Conservation (phyloP, 2,888 invertebrate genomes). For the Neelides folsomi region DNA sequence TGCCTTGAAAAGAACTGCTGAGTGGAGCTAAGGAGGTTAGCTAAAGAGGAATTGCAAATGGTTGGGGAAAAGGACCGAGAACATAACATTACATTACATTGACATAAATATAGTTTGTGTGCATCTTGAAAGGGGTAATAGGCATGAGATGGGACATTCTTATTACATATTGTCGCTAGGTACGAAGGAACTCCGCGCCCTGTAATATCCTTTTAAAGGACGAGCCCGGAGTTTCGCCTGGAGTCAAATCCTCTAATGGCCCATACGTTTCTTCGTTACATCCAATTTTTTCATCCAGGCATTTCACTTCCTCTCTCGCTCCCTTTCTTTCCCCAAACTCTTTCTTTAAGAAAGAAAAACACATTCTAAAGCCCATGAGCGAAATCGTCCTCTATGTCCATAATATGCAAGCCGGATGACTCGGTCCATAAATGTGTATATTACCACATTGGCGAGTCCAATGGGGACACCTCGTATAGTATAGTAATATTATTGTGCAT, state of each 20-base stretch:
- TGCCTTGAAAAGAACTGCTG: slow-evolving; percentile 2
- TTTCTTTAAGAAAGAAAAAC: not conserved
- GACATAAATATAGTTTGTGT: slow-evolving; percentile 2
- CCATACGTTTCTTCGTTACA: slow-evolving; percentile 25
- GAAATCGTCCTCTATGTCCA: too few relatives aligned
- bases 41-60: not conserved
- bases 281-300: slow-evolving; percentile 21
- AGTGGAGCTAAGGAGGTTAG: slow-evolving; percentile 3
- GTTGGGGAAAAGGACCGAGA: too few relatives aligned
- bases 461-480: too few relatives aligned
- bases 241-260: slow-evolving; percentile 28
- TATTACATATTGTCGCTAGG: too few relatives aligned
- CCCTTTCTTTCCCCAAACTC: not conserved
- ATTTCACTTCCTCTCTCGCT: slow-evolving; percentile 12
- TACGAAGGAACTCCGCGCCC: not conserved
- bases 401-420: too few relatives aligned
- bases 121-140: too few relatives aligned
- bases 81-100: not conserved
- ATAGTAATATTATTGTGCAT: too few relatives aligned
- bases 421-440: too few relatives aligned
- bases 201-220: slow-evolving; percentile 10
- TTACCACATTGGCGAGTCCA: too few relatives aligned
- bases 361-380: too few relatives aligned
- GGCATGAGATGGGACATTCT: too few relatives aligned
- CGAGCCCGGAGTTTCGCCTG: slow-evolving; percentile 11